Evolutionary conservation across 2,113 vertebrate genomes (phyloP), one percentile per base, ranked within the genome.

Genomic region (Dasypus novemcinctus): DNA sequence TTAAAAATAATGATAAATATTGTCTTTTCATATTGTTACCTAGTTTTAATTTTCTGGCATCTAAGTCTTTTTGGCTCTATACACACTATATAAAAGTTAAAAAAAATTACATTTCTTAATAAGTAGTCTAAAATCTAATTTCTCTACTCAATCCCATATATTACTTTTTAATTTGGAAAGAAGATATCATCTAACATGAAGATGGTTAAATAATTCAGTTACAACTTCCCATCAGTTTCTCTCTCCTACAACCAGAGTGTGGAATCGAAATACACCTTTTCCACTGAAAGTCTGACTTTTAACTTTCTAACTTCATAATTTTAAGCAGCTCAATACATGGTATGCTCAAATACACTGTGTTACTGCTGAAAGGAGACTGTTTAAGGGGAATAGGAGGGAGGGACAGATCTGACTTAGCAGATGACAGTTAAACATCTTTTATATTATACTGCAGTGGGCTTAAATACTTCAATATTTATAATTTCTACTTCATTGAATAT

Each of bases 191-290:
- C 14, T 82, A 57, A 79, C 20, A 10, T 12, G 3, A 87, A 83
- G n/a, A 68, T 38, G 54, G 66, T 33, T 69, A 85, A 89, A 29
- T 69, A 72, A n/a, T 8, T 13, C 72, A 75, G 20, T 49, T 76
- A 71, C 4, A 13, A 14, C 33, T 87, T 63, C 33, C 72, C 27
- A 43, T 75, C 63, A 79, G 7, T 10, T 38, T 20, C 25, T 54
- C 29, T 72, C 6, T 82, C 64, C 14, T 72, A 63, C 0, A 49
- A 31, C 64, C 52, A 87, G 18, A 69, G 23, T 49, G 0, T 29
- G n/a, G 57, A 90, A 87, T 8, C 75, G 25, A 94, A 93, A 88
- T 59, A 71, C 68, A 79, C 63, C 69, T 71, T 84, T 80, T 41
- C 21, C 15, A n/a, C 10, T 14, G 49, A 36, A 83, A 93, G 31